Evolutionary conservation across 2,888 invertebrate genomes (phyloP), one percentile per base, ranked within the genome.

Genomic region (Cybosia mesomella): DNA sequence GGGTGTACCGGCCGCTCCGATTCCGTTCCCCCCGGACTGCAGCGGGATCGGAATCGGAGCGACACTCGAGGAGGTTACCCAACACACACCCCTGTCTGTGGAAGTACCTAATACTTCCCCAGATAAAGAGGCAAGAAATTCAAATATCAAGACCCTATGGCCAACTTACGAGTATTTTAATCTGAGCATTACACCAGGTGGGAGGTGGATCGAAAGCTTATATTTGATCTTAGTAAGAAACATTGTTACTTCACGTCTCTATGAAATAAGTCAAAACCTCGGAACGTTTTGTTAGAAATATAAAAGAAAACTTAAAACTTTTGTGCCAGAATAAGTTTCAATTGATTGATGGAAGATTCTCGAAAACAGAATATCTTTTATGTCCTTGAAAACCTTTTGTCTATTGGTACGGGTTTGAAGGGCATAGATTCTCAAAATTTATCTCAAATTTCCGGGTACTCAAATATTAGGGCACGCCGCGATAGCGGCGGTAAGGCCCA

Each of bases 311-410:
- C 22, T 34, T 21, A 54, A 34, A 34, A 22, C 32, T 34, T 61
- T 32, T 53, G 54, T 54, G 13, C 34, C 43, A 34, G 15, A 62
- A 62, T 39, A 49, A 28, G 21, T 62, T 53, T 21, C 62, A 32
- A 53, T n/a, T 32, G 43, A 9, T n/a, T n/a, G 10, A 62, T 34
- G 32, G 54, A 22, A 62, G 21, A 53, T 53, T 1, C 11, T 34
- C 10, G 32, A 62, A 62, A 62, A 32, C 13, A 53, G n/a, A 13
- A 13, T 13, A 10, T 34, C 0, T 9, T 34, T 62, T 62, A 11
- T 34, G 21, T 34, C 22, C 34, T 34, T 62, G 22, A 39, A 59
- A 39, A 22, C 0, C 21, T 53, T 34, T 62, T 62, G 62, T 62
- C 54, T 62, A 54, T 62, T 21, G 5, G 34, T 55, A 55, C 15